Base-by-base conservation (phyloP, 2,888 invertebrate genomes). In the Erannis defoliaria region DNA sequence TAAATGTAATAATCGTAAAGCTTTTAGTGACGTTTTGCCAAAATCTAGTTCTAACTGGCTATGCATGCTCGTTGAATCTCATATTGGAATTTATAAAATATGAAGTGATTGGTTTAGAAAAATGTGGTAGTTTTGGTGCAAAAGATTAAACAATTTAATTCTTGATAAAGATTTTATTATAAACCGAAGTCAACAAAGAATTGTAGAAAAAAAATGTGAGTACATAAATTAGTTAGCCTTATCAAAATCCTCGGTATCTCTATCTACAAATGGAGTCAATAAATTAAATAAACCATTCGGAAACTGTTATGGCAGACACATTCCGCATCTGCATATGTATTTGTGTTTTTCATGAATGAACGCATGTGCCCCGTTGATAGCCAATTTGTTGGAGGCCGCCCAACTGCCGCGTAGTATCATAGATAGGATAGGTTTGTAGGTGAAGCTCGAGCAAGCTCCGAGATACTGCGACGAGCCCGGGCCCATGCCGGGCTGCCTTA, bases 341-440 rank as follows among this genome's bases (percentile, higher is more conserved):
- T 61, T 49, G 62, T 64, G 67, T 68, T 67, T 68, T 68, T 68
- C 71, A 71, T 71, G 71, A 71, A 71, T 71, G 71, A 71, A 71
- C 68, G 71, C 71, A 71, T 71, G 71, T 71, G 70, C 64, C 54
- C 62, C 67, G 67, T 67, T 68, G 68, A 68, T 68, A 68, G 62
- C 62, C 61, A 64, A 68, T 68, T 71, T 68, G 64, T 71, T 71
- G 71, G 71, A 71, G 67, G 66, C 67, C 64, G 62, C 68, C 71
- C 71, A 71, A 71, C 58, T 67, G 67, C 58, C 66, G 68, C 62
- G 59, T 66, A 68, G 61, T 64, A 66, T 62, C 66, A 57, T 64
- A 70, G 58, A 66, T 68, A 66, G 62, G 61, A 55, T 67, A 59
- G 59, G 50, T 35, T 51, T 37, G 59, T 60, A 60, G 56, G 51